These are phyloP conservation scores for Leptodactylus fallax DNA, from an alignment of 2,797 vertebrate species.

Conservation along the genomic window DNA sequence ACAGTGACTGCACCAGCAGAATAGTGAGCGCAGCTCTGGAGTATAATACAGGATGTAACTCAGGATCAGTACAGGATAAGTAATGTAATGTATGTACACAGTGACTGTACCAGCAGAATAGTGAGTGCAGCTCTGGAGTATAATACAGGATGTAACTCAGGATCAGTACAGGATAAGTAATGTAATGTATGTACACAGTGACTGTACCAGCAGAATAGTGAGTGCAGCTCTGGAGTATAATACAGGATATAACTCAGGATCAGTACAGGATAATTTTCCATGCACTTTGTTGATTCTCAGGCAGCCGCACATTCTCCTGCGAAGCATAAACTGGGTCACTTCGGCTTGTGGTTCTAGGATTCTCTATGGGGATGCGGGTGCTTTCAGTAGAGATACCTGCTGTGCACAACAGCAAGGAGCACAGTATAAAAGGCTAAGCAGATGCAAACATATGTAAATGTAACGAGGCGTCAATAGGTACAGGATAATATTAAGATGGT, in stretches of 20 bases:
- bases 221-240: slow-evolving; percentile 7
- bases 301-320: not conserved
- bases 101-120: slow-evolving; percentile 17
- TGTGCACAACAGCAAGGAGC: not conserved
- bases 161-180: slow-evolving; percentile 17
- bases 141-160: slow-evolving; percentile 17
- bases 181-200: slow-evolving; percentile 28
- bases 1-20: slow-evolving; percentile 2
- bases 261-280: not conserved
- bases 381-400: not conserved
- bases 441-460: not conserved
- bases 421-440: slow-evolving; percentile 11
- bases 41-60: slow-evolving; percentile 24
- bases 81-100: slow-evolving; percentile 20
- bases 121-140: slow-evolving; percentile 15
- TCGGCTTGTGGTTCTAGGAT: not conserved
- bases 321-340: slow-evolving; percentile 3
- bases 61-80: no score
- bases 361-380: not conserved
- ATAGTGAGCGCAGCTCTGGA: slow-evolving; percentile 20
- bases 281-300: not conserved
- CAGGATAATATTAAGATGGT: not conserved
- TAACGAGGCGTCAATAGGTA: not conserved
- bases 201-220: slow-evolving; percentile 12
- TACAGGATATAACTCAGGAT: not conserved